phyloP scores from a whole-genome alignment of 64 coral and sea anemone species.

The Montipora cactus region DNA sequence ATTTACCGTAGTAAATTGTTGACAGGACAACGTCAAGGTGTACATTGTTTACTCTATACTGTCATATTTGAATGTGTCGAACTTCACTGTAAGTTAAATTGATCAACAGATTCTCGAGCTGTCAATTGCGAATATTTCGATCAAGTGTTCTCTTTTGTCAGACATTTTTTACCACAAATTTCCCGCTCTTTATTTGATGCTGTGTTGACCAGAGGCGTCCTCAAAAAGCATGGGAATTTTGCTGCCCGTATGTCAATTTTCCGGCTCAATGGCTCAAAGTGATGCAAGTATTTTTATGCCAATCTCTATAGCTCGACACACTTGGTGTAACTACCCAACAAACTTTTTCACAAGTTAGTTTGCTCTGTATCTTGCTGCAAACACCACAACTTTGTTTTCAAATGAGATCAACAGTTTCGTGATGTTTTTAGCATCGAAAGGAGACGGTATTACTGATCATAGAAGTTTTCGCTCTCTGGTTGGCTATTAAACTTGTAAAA shows the following conservation, averaged over 20 bases:
- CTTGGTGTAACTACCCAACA: no score
- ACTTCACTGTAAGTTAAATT: neutral
- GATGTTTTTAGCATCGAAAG: no score
- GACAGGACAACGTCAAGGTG: neutral
- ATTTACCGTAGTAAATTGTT: neutral
- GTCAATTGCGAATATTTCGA: neutral
- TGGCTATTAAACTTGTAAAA: no score
- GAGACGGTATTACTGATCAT: no score
- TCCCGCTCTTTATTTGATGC: neutral
- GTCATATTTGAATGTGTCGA: neutral
- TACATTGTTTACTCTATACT: neutral
- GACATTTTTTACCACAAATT: slow-evolving; percentile 17
- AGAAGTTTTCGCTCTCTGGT: no score
- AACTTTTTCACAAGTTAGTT: no score
- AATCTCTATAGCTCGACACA: no score
- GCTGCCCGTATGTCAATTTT: neutral
- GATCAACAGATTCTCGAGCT: neutral
- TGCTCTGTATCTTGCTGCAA: no score
- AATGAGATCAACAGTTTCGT: no score
- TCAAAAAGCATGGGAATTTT: neutral
- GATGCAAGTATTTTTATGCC: no score
- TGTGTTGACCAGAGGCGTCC: neutral
- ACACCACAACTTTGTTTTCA: no score
- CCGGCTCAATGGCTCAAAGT: neutral
- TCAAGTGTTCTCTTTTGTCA: slow-evolving; percentile 6